A percentile compares a stretch with the other conserved stretches of the same genome.
phyloP scores from a whole-genome alignment of 2,113 vertebrate species.

The Rynchops niger region DNA sequence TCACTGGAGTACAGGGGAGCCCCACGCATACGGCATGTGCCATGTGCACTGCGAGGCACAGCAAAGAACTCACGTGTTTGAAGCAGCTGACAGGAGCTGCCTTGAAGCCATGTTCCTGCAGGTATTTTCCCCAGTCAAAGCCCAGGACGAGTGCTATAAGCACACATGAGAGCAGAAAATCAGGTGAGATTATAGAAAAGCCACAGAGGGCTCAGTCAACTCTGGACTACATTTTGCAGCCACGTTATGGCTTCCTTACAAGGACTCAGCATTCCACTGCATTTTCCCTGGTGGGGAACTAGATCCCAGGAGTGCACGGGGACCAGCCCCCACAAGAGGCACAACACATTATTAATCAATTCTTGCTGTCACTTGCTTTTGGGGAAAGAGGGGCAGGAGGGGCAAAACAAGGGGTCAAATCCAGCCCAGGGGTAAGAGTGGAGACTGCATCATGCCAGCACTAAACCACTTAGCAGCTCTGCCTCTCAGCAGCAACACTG shows the following conservation, averaged over 20 bases:
- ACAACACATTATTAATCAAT: neutral
- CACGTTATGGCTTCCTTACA: neutral
- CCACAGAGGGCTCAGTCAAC: neutral
- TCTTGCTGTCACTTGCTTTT: neutral
- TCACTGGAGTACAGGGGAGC: neutral
- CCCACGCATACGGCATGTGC: accelerated
- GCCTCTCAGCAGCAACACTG: neutral
- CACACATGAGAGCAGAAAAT: neutral
- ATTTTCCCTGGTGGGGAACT: neutral
- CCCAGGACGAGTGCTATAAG: slow-evolving; percentile 70
- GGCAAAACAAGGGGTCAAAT: neutral
- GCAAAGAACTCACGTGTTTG: slow-evolving; percentile 87
- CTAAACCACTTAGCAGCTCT: neutral
- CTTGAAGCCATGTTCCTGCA: slow-evolving; percentile 83
- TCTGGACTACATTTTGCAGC: neutral
- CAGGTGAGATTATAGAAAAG: neutral
- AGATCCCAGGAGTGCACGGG: accelerated
- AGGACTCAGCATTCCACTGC: neutral
- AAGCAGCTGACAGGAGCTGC: slow-evolving; percentile 92
- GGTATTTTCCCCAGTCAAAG: slow-evolving; percentile 92
- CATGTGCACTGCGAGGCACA: accelerated
- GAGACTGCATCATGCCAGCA: neutral
- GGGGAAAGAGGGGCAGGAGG: neutral
- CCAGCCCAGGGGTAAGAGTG: neutral
- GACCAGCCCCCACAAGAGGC: neutral